These are phyloP conservation scores for Balearica regulorum DNA, from an alignment of 2,797 vertebrate genomes.

Conservation along the genomic window DNA sequence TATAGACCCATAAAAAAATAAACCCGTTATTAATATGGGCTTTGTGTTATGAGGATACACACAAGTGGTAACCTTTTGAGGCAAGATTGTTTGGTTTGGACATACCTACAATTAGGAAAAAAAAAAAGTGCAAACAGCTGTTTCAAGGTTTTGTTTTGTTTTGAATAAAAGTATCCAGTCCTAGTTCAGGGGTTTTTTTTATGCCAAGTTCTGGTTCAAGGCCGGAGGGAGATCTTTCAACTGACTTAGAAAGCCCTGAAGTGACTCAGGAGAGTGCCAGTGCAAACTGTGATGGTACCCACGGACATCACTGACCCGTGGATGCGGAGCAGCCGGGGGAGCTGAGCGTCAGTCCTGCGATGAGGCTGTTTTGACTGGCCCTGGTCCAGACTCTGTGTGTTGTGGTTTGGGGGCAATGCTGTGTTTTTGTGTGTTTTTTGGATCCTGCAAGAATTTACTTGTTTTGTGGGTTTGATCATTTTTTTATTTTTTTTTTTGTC, in stretches of 20 bases:
- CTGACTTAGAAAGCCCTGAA: background rate
- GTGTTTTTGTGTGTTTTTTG: background rate
- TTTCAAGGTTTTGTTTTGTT: constrained; percentile 24
- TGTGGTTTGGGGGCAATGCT: background rate
- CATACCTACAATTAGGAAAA: background rate
- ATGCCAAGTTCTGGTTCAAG: constrained; percentile 11
- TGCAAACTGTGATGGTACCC: background rate
- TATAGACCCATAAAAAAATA: background rate
- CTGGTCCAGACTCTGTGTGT: rapidly evolving
- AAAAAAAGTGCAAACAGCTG: constrained; percentile 21
- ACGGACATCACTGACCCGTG: rapidly evolving
- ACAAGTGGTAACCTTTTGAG: background rate
- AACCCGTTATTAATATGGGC: background rate
- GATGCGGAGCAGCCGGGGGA: background rate
- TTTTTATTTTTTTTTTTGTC: background rate
- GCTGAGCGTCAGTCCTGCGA: background rate
- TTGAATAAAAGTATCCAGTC: constrained; percentile 4
- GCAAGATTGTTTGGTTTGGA: constrained; percentile 39
- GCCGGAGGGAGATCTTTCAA: background rate
- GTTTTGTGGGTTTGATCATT: background rate
- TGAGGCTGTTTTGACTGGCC: background rate
- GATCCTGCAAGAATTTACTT: background rate
- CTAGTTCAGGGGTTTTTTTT: background rate
- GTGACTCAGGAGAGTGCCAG: background rate
- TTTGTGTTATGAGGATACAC: background rate